Evolutionary conservation across 2,797 vertebrate genomes (phyloP), one percentile per base, ranked within the genome.

Genomic region (Tapirus indicus): DNA sequence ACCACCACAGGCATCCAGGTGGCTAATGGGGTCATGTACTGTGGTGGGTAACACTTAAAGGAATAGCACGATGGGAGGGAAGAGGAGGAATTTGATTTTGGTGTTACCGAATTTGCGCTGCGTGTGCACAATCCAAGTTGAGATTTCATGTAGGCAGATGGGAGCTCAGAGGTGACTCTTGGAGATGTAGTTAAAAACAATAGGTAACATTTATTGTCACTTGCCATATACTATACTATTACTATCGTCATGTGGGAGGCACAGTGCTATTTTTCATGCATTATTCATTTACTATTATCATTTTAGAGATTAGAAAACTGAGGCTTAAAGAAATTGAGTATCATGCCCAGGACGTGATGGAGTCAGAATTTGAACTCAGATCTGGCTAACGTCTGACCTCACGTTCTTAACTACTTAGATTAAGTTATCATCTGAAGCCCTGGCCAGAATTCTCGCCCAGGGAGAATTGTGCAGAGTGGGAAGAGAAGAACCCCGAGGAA

Each of bases 391-490:
- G 8, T 77, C 49, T 29, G 16, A 38, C 49, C 32, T 71, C 11
- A 38, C 9, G 1, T 85, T 88, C 35, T 38, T 74, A 12, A 41
- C 62, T 6, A 11, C 10, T 44, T 86, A 49, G 35, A 23, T 83
- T 52, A 12, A 52, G 13, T 52, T 52, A 52, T 52, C 49, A 52
- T 52, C 47, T 12, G 49, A 90, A 56, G 62, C 58, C 7, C 1
- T 7, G 25, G 66, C 27, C 17, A 2, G 2, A 0, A n/a, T 27
- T 32, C 20, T 62, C 0, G 0, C 6, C 11, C 35, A 44, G 27
- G 8, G 41, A 80, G 68, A 27, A 17, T 20, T 41, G 13, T 54
- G 27, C 92, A 47, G 14, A 11, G 3, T n/a, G 11, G 4, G 80
- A 69, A 79, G 20, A 68, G 64, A 92, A 27, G 60, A 68, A 3